phyloP scores from a whole-genome alignment of 2,113 vertebrate species.

The Dromas ardeola region DNA sequence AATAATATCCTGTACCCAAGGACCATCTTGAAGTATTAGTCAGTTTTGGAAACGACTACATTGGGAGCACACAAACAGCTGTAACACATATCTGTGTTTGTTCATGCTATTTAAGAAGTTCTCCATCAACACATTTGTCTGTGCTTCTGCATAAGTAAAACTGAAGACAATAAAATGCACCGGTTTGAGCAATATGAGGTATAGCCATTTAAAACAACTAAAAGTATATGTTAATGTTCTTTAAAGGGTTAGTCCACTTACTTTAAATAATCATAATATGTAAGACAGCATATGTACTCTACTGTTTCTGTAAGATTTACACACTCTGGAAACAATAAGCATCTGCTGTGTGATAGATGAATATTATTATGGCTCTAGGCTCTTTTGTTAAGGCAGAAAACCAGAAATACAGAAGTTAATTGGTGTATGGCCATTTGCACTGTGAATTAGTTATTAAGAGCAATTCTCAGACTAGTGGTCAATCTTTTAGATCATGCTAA shows the following conservation, averaged over 20 bases:
- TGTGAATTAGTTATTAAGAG: not conserved
- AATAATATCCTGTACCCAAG: not conserved
- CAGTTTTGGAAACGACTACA: not conserved
- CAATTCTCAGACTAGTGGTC: not conserved
- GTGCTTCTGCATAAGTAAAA: not conserved
- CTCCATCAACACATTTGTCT: not conserved
- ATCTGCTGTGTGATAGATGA: not conserved
- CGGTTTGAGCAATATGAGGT: not conserved
- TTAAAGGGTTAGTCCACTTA: not conserved
- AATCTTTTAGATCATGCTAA: not conserved
- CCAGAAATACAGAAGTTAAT: not conserved
- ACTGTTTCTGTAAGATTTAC: not conserved
- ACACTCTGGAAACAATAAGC: not conserved
- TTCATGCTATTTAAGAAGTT: not conserved
- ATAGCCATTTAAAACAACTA: not conserved
- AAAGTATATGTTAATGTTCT: not conserved
- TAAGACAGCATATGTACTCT: not conserved
- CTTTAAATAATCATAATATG: not conserved
- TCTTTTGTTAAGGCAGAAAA: not conserved
- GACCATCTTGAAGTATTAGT: not conserved
- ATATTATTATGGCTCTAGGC: not conserved
- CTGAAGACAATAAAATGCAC: not conserved
- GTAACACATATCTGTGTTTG: not conserved
- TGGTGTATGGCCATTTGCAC: not conserved
- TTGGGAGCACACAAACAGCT: not conserved